Evolutionary conservation across 2,888 invertebrate genomes (phyloP).

Genomic region (Cenopis cana): DNA sequence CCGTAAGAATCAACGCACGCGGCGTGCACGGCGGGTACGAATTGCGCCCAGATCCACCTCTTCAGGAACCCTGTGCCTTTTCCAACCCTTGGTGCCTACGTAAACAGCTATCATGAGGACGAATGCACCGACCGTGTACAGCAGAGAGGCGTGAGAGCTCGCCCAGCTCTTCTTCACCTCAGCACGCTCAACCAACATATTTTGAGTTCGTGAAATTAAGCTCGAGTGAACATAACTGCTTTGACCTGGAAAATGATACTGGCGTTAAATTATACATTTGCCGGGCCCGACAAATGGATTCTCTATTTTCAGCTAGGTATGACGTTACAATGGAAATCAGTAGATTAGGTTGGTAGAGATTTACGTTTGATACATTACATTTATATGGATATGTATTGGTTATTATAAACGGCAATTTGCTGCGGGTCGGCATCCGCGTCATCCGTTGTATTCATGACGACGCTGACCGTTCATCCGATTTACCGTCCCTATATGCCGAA

Average conservation of each 20-base stretch:
- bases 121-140: conserved; percentile 58
- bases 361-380: background rate
- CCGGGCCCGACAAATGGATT: too few relatives aligned
- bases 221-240: background rate
- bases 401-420: conserved; percentile 24
- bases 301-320: too few relatives aligned
- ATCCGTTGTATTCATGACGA: conserved; percentile 26
- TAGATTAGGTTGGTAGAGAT: background rate
- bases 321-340: conserved; percentile 1
- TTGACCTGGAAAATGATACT: conserved; percentile 3
- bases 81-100: conserved; percentile 63
- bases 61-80: conserved; percentile 64
- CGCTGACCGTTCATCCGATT: conserved; percentile 59
- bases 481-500: conserved; percentile 64
- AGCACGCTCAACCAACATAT: background rate
- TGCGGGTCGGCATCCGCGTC: conserved; percentile 20
- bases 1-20: conserved; percentile 43
- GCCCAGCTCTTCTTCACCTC: conserved; percentile 4
- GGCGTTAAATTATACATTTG: background rate
- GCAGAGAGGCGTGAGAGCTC: conserved; percentile 49
- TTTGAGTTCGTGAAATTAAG: background rate
- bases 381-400: background rate
- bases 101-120: conserved; percentile 59
- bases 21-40: conserved; percentile 30
- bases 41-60: conserved; percentile 67